Conservation (phyloP, 2,797 vertebrate genomes). For the Phalloptychus januarius region DNA sequence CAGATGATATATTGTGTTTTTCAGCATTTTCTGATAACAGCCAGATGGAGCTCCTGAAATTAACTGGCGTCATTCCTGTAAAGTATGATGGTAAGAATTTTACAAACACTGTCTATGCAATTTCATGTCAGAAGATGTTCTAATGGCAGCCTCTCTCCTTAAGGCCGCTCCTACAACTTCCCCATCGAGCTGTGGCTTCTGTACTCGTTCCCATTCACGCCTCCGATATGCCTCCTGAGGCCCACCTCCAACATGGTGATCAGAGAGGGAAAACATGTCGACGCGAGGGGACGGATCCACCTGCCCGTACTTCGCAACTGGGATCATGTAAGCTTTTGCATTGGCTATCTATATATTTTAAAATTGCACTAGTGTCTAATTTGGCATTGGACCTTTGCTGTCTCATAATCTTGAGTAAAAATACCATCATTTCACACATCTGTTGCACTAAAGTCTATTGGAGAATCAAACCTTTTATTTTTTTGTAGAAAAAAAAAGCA, state of each 20-base stretch:
- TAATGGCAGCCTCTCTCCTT: background rate
- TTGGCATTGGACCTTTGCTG: background rate
- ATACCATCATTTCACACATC: background rate
- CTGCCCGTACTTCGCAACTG: conserved; percentile 91
- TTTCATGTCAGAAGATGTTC: background rate
- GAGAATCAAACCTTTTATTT: background rate
- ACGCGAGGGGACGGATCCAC: conserved; percentile 87
- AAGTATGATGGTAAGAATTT: conserved; percentile 85
- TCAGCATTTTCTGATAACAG: conserved; percentile 90
- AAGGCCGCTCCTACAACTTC: conserved; percentile 92
- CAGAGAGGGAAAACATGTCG: conserved; percentile 91
- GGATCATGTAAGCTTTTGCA: conserved; percentile 87
- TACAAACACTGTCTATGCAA: background rate
- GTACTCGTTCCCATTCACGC: conserved; percentile 96
- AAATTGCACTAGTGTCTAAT: background rate
- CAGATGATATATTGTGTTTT: conserved; percentile 31
- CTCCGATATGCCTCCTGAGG: conserved; percentile 92
- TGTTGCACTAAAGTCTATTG: background rate
- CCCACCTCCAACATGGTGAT: conserved; percentile 92
- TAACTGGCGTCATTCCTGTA: conserved; percentile 90
- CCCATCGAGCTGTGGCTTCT: conserved; percentile 92
- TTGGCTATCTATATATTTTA: background rate
- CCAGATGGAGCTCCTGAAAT: conserved; percentile 92
- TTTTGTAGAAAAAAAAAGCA: background rate
- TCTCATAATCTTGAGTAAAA: background rate